A percentile compares a stretch with the other conserved stretches of the same genome.
Conservation (phyloP, 2,113 vertebrate species). For the Cephalopterus ornatus region DNA sequence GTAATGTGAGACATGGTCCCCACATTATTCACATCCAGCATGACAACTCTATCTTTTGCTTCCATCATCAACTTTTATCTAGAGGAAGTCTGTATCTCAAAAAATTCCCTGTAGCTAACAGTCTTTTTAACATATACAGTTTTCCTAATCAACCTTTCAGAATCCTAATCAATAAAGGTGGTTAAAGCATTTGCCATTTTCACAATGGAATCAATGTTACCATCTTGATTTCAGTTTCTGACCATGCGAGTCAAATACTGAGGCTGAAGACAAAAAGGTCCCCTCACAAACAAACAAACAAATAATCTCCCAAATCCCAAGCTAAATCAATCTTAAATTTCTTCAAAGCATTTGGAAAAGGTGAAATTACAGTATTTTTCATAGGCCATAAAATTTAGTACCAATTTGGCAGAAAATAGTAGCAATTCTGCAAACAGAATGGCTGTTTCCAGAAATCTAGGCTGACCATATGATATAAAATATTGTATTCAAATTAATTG, state of each 20-base stretch:
- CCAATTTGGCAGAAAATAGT: neutral
- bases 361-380: neutral
- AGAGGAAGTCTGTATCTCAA: neutral
- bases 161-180: neutral
- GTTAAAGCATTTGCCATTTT: neutral
- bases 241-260: neutral
- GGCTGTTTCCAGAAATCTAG: neutral
- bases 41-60: neutral
- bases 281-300: neutral
- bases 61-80: neutral
- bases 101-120: neutral
- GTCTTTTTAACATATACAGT: neutral
- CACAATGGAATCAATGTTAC: neutral
- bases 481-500: neutral
- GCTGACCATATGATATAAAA: neutral
- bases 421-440: neutral
- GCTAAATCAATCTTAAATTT: neutral
- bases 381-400: neutral
- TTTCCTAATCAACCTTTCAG: neutral
- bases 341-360: neutral
- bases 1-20: rapidly evolving
- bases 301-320: neutral
- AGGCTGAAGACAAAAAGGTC: neutral
- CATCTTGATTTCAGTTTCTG: neutral
- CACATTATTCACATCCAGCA: neutral